These are phyloP conservation scores for Drosophila paranaensis DNA, from an alignment of 2,888 invertebrate species.

Conservation along the genomic window DNA sequence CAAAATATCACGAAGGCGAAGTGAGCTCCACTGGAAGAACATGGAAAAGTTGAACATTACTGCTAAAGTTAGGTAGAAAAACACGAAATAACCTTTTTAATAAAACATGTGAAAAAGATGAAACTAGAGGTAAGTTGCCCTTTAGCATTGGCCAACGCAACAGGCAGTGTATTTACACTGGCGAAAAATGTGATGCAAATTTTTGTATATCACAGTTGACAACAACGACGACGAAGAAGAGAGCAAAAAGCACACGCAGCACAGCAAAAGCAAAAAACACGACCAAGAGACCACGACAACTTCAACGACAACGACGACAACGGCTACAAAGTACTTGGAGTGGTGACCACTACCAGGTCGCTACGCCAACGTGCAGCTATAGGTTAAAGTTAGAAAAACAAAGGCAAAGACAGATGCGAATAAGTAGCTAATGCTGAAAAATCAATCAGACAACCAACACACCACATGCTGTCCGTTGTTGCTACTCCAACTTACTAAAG, in stretches of 20 bases:
- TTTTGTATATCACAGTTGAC: conserved; percentile 60
- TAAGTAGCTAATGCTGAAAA: conserved; percentile 51
- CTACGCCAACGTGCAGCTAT: conserved; percentile 25
- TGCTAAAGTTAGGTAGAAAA: conserved; percentile 53
- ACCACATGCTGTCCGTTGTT: conserved; percentile 36
- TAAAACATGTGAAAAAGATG: conserved; percentile 75
- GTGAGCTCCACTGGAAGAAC: conserved; percentile 51
- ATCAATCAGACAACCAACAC: conserved; percentile 49
- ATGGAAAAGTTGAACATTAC: conserved; percentile 46
- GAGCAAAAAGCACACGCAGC: conserved; percentile 70
- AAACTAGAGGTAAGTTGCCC: conserved; percentile 69
- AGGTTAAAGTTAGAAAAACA: conserved; percentile 16
- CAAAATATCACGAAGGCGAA: conserved; percentile 44
- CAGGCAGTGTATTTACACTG: neutral
- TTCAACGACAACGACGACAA: conserved; percentile 47
- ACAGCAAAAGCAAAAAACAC: conserved; percentile 50
- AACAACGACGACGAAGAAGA: conserved; percentile 67
- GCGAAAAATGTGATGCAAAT: conserved; percentile 44
- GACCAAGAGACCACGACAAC: conserved; percentile 53
- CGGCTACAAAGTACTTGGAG: conserved; percentile 50
- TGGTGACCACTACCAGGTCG: conserved; percentile 41
- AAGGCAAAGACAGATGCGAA: conserved; percentile 20
- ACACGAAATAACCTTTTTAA: conserved; percentile 54
- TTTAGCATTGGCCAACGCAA: neutral
- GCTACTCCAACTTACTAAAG: conserved; percentile 22